These are phyloP conservation scores for Indicator maculatus DNA, from an alignment of 2,113 vertebrate species.

Conservation along the genomic window DNA sequence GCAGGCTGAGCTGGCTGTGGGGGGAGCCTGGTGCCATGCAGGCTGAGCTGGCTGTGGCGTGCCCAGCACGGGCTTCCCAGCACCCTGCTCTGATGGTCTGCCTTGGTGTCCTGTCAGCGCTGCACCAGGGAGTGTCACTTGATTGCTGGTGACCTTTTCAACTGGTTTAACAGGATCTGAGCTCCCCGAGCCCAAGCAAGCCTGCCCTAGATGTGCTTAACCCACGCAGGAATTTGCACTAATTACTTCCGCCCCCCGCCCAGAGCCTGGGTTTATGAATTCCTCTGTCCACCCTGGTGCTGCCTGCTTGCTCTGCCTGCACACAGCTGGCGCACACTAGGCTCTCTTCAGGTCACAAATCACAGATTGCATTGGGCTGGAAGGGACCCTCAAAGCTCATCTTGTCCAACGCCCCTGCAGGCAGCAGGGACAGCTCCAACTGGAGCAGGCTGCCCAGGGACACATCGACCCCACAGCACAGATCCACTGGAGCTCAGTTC, in stretches of 20 bases:
- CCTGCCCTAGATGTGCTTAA: constrained; percentile 52
- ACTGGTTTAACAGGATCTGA: constrained; percentile 53
- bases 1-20: too few relatives aligned
- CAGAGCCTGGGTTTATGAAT: background rate
- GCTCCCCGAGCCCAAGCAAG: background rate
- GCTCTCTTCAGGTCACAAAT: fast-evolving
- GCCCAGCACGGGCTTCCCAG: background rate
- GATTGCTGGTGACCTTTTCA: constrained; percentile 48
- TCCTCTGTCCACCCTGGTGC: background rate
- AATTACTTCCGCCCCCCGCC: constrained; percentile 5
- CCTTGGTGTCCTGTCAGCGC: background rate
- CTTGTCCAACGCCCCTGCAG: too few relatives aligned
- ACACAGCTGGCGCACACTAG: background rate
- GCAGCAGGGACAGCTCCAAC: too few relatives aligned
- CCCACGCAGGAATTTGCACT: constrained; percentile 29
- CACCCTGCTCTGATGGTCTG: background rate
- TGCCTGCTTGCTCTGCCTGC: fast-evolving
- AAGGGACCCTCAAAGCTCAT: too few relatives aligned
- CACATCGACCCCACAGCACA: fast-evolving
- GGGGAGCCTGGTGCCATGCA: too few relatives aligned
- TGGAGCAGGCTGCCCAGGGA: too few relatives aligned
- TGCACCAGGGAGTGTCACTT: background rate
- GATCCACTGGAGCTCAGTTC: background rate
- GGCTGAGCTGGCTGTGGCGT: too few relatives aligned
- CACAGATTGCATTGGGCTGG: too few relatives aligned